Evolutionary conservation across 2,797 vertebrate species (phyloP).

Genomic region (Prionace glauca): DNA sequence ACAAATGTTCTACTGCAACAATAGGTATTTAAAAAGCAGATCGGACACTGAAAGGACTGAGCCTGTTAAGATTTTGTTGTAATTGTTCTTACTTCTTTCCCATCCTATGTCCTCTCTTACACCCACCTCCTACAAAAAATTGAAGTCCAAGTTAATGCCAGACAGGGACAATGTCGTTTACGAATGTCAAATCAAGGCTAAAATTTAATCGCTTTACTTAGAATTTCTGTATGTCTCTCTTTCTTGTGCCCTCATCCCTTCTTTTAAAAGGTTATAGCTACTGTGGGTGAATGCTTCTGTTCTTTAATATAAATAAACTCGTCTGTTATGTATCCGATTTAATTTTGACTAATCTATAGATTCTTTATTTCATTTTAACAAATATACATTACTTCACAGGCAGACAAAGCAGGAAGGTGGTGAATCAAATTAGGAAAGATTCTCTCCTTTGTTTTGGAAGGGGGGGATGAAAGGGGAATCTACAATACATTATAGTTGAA

Average conservation of each 20-base stretch:
- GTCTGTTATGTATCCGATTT: conserved; percentile 9
- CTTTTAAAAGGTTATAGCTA: neutral
- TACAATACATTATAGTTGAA: conserved; percentile 53
- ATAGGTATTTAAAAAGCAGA: neutral
- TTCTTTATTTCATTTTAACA: conserved; percentile 59
- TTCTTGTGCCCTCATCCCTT: neutral
- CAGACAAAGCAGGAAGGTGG: conserved; percentile 69
- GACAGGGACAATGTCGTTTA: neutral
- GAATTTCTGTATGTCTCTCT: neutral
- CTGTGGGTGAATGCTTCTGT: conserved; percentile 16
- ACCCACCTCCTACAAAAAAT: neutral
- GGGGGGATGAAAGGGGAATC: neutral
- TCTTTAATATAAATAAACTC: conserved; percentile 35
- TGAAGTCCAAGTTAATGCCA: neutral
- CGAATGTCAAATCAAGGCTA: neutral
- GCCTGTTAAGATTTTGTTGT: neutral
- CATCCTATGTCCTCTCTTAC: neutral
- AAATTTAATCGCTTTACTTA: neutral
- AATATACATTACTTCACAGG: conserved; percentile 72
- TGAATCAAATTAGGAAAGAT: conserved; percentile 54
- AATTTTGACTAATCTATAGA: conserved; percentile 63
- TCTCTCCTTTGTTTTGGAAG: neutral
- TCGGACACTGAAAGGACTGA: neutral
- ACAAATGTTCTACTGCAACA: neutral
- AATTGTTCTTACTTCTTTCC: neutral